Evolutionary conservation across 2,113 vertebrate species (phyloP), one percentile per base, ranked within the genome.

Genomic region (Lasiurus cinereus): DNA sequence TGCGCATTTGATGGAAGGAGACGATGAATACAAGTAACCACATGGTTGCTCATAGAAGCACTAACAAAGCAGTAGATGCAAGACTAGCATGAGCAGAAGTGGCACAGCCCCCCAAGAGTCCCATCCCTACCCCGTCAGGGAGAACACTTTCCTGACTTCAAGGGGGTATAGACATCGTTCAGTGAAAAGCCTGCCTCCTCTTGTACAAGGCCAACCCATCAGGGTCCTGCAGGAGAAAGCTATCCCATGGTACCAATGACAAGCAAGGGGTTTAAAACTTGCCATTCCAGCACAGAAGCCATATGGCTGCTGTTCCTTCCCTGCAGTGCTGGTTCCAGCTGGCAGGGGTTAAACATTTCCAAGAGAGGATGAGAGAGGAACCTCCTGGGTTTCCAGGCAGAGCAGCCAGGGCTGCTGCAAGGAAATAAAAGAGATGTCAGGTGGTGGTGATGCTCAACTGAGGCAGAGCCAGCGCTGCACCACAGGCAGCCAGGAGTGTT

Each of bases 381-480:
- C 54, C 92, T 88, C 97, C 67, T 59, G 93, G 73, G 92, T 69
- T 76, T 90, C n/a, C 43, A n/a, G 80, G 72, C 54, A 31, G 43
- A 89, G 85, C 73, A 79, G 78, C 83, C 15, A 16, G 0, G 43
- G 54, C 88, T 83, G 70, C n/a, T 59, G 92, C 82, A 74, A 72
- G 59, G 54, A 66, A 89, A 90, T 31, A 80, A 90, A 74, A 94
- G 96, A 24, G 43, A 69, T 10, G 76, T 78, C 91, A 93, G 90
- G 69, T 70, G 91, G 86, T 1, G 9, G 88, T 11, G 15, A 29
- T 8, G 14, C 66, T 69, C 15, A 0, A 39, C 0, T 0, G 50
- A 78, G 87, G 64, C 1, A 0, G 22, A 43, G 31, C 73, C 15
- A 46, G 52, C 0, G 66, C 88, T 19, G 62, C 48, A 1, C 94